Percentiles rank a stretch among this genome's conserved stretches.
phyloP scores from a whole-genome alignment of 92 coral and sea anemone genomes.

The Zoanthus sansibaricus region DNA sequence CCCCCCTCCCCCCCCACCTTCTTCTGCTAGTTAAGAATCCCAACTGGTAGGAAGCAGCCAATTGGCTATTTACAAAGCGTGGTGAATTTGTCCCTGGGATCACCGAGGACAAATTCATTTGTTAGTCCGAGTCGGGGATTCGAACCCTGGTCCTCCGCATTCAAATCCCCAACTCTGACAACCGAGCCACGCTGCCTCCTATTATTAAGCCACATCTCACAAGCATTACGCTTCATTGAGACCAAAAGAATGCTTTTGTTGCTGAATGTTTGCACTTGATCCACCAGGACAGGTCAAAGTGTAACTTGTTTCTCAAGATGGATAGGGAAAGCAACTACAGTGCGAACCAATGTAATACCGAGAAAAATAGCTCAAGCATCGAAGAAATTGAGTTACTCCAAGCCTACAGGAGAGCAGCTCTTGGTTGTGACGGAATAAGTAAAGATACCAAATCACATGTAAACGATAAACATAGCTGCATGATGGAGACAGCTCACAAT shows the following conservation, averaged over 20 bases:
- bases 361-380: background rate
- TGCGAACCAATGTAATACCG: background rate
- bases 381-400: conserved; percentile 23
- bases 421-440: background rate
- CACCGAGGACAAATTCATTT: too few species aligned
- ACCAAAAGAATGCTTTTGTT: background rate
- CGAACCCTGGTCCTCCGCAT: too few species aligned
- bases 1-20: too few species aligned
- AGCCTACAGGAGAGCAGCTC: background rate
- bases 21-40: too few species aligned
- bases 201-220: too few species aligned
- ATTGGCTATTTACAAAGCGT: too few species aligned
- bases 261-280: background rate
- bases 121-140: too few species aligned
- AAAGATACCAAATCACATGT: background rate
- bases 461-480: background rate
- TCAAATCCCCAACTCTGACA: too few species aligned
- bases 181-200: too few species aligned
- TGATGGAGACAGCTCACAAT: background rate
- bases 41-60: too few species aligned
- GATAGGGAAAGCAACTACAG: background rate
- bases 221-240: too few species aligned
- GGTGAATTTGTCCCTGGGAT: too few species aligned
- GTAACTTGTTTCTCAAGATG: conserved; percentile 52
- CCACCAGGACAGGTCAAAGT: conserved; percentile 58